These are phyloP conservation scores for Pandion haliaetus DNA, from an alignment of 2,113 vertebrate species.

Conservation along the genomic window DNA sequence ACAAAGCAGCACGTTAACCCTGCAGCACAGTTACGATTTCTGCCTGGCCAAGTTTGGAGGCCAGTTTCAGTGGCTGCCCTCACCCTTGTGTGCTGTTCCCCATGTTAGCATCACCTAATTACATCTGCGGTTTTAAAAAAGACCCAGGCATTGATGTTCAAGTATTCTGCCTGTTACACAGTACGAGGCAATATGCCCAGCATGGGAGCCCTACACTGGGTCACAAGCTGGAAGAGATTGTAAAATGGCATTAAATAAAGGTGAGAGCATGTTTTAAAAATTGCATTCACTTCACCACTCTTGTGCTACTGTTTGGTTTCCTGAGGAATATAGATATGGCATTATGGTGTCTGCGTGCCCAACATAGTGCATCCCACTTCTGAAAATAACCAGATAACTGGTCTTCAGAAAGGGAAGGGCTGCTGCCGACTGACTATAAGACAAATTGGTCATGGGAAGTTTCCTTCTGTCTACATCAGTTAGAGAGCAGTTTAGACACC, in stretches of 20 bases:
- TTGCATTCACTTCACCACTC: background rate
- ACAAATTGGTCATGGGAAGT: background rate
- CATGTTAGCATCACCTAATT: background rate
- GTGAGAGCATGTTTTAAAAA: background rate
- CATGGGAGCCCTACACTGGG: background rate
- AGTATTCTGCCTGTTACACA: background rate
- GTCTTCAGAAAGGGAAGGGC: background rate
- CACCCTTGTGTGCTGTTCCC: background rate
- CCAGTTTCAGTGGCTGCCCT: background rate
- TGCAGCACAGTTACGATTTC: background rate
- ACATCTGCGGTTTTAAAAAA: background rate
- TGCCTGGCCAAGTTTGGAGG: background rate
- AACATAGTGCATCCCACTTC: background rate
- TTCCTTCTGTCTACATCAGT: background rate
- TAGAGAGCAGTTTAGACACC: background rate
- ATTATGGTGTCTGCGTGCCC: background rate
- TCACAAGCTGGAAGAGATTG: background rate
- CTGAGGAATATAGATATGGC: rapidly evolving
- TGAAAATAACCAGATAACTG: background rate
- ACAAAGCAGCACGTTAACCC: background rate
- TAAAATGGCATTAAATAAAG: background rate
- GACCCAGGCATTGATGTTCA: background rate
- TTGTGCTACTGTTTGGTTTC: background rate
- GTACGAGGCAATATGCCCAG: background rate
- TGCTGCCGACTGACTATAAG: background rate